A percentile compares a stretch with the other conserved stretches of the same genome.
phyloP scores from a whole-genome alignment of 1,140 invertebrate genomes.

The Saccostrea cuccullata region DNA sequence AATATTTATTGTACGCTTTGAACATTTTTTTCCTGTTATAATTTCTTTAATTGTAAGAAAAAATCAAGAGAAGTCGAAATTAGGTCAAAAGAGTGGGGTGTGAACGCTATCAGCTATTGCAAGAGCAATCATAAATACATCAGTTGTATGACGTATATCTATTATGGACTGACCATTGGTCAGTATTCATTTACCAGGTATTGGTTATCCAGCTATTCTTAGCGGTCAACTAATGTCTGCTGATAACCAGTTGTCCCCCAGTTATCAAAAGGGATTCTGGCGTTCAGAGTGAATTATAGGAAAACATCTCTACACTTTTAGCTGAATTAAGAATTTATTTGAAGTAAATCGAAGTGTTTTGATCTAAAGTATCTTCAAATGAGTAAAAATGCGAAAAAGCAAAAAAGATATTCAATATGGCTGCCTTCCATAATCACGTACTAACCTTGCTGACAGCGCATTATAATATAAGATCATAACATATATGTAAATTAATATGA shows the following conservation, averaged over 20 bases:
- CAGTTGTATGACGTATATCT: neutral
- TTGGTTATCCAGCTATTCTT: neutral
- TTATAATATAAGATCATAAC: neutral
- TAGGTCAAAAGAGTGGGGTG: too few species aligned
- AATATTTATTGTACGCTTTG: too few species aligned
- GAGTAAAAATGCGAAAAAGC: neutral
- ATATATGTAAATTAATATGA: neutral
- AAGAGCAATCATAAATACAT: too few species aligned
- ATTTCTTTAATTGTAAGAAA: too few species aligned
- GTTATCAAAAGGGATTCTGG: neutral
- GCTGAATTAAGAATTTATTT: too few species aligned
- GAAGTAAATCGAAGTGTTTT: neutral
- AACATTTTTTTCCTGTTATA: too few species aligned
- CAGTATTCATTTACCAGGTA: neutral
- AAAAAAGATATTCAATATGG: slow-evolving; percentile 12
- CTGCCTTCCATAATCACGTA: neutral
- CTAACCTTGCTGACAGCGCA: neutral
- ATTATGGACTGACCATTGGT: neutral
- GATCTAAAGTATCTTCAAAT: neutral
- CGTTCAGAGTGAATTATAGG: neutral
- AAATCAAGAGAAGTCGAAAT: too few species aligned
- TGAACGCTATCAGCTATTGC: too few species aligned
- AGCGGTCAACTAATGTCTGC: neutral
- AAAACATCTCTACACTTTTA: neutral
- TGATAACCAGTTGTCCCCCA: neutral